These are phyloP conservation scores for Tachycineta bicolor DNA, from an alignment of 2,113 vertebrate species.

Conservation along the genomic window DNA sequence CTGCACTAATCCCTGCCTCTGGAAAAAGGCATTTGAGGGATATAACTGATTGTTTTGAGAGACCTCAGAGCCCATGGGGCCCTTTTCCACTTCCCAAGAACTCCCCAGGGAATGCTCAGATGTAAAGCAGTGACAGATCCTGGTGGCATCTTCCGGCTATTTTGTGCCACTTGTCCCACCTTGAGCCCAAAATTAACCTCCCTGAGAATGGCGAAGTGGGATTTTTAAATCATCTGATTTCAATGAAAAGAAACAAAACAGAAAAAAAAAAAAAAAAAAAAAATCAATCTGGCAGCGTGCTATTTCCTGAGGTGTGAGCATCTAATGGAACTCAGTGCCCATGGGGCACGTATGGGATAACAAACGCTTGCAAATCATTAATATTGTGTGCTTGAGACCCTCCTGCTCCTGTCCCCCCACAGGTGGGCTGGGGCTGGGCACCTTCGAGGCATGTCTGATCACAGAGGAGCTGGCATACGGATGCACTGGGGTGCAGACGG, in stretches of 20 bases:
- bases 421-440: conserved; percentile 89
- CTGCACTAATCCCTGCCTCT: not conserved
- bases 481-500: conserved; percentile 90
- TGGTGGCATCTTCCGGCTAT: not conserved
- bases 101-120: not conserved
- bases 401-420: not conserved
- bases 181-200: too few relatives aligned
- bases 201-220: too few relatives aligned
- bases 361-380: not conserved
- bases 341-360: not conserved
- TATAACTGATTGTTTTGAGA: not conserved
- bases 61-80: not conserved
- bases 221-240: not conserved
- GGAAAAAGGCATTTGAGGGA: not conserved
- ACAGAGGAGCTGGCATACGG: conserved; percentile 90
- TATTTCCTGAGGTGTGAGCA: not conserved
- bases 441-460: conserved; percentile 88
- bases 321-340: not conserved
- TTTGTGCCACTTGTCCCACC: not conserved
- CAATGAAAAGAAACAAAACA: not conserved
- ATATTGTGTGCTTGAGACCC: not conserved
- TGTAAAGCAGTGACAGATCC: not conserved
- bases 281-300: not conserved
- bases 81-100: not conserved
- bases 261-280: not conserved